Evolutionary conservation across 1,140 invertebrate species (phyloP), one percentile per base, ranked within the genome.

Genomic region (Drosophila pruinosa): DNA sequence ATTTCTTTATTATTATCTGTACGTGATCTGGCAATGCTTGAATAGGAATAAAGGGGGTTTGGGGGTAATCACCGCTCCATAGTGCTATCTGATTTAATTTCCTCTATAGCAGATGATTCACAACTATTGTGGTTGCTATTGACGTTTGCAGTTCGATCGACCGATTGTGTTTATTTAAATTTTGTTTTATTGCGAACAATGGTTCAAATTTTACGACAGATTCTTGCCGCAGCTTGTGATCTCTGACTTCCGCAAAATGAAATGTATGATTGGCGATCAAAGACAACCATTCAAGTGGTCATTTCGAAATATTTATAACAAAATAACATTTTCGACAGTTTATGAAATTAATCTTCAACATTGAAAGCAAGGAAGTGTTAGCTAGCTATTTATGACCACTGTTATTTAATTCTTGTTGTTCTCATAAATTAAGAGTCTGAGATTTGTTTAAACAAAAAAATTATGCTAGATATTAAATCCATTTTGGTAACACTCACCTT

Each of bases 61-160:
- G 12, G 31, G n/a, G n/a, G 31, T 78, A 77, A 83, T 61, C 65
- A 63, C 22, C 75, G 34, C 48, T 19, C 72, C 65, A 65, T 59
- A 65, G 53, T 70, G 48, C 41, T 58, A 48, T 65, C 39, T 17
- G 47, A 26, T 28, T 28, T 8, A 8, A 45, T 78, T 82, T 71
- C 71, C 77, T 75, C 61, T 70, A 43, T 50, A 6, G n/a, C 31
- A 21, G 26, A 53, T 83, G 79, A 83, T 57, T 83, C 79, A 75
- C 58, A 61, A 24, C 31, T 47, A 53, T 43, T 47, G 15, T 14
- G 41, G 6, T 19, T 24, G 6, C 17, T 45, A 45, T 56, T 54
- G 24, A 54, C 54, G 54, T 48, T 15, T 48, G 22, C 24, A 48
- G 31, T 34, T 26, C 45, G 17, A 48, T 48, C 52, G 21, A 56